Base-by-base conservation (phyloP, 2,113 vertebrate species). In the Ailurus styani region DNA sequence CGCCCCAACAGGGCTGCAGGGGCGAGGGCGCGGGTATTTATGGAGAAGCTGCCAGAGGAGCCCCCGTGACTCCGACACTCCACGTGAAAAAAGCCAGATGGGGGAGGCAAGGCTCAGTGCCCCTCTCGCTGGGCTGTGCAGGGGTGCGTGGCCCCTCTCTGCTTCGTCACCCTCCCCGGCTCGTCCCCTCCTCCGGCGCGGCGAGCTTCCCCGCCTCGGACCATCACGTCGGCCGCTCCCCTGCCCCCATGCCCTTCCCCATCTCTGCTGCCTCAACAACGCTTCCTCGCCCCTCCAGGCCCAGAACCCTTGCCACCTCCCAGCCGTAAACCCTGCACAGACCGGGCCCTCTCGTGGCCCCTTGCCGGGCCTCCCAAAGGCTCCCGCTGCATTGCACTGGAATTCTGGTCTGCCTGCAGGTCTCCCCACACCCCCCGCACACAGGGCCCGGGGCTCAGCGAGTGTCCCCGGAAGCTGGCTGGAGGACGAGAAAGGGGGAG, bases 61-160 rank as follows among this genome's bases (percentile, higher is more conserved):
- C 27, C 42, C 37, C 34, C 7, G 11, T 0, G 2, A 45, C 73
- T n/a, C 7, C 6, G 20, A 21, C 14, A 0, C 0, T 50, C 62
- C 34, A 29, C n/a, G 72, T 42, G 7, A 42, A 9, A 20, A 42
- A 50, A 42, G n/a, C 15, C 3, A 6, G 7, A 23, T 25, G 18
- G 25, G 34, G 20, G 14, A 37, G 31, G 10, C 18, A 14, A 2
- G 0, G 25, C 18, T 15, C 2, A 0, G 7, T 5, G 3, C 62
- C 72, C n/a, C 15, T 17, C 34, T 45, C 2, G 29, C 15, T 0
- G 15, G 14, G n/a, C 52, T 60, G 13, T 29, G 42, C 72, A 29
- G 25, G 2, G 73, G 15, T 2, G 10, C 27, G 7, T 40, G 0
- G 40, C 70, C 40, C 70, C 23, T 27, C 23, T 73, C 23, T 45